Evolutionary conservation across 2,797 vertebrate species (phyloP).

Genomic region (Arnoldichthys spilopterus): DNA sequence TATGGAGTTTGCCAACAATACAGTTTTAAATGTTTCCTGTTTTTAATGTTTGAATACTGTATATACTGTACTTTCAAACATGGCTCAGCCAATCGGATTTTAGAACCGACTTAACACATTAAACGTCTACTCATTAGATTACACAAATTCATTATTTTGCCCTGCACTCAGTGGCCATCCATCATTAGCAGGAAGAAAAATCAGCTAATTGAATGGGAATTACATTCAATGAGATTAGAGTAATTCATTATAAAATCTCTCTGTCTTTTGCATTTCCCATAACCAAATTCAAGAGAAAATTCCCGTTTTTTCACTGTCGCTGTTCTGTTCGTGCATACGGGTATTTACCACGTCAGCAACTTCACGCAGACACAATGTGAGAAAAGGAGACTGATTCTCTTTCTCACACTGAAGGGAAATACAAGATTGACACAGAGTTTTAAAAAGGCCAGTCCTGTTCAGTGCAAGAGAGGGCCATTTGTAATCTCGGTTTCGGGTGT

Average conservation of each 20-base stretch:
- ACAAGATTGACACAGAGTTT: background rate
- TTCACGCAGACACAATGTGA: background rate
- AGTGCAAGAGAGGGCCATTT: conserved; percentile 22
- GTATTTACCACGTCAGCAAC: background rate
- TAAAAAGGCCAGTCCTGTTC: background rate
- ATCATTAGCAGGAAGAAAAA: background rate
- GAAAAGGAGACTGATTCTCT: background rate
- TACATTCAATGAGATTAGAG: background rate
- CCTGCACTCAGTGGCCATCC: background rate
- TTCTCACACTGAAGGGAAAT: conserved; percentile 22
- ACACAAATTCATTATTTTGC: too few relatives aligned
- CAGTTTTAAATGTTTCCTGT: background rate
- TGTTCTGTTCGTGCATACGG: background rate
- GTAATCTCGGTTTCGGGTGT: conserved; percentile 16
- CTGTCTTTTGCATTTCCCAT: background rate
- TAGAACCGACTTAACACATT: too few relatives aligned
- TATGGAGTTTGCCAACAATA: too few relatives aligned
- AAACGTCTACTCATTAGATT: too few relatives aligned
- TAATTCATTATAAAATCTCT: background rate
- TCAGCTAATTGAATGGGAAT: background rate
- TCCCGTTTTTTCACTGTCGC: background rate
- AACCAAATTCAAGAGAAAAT: background rate
- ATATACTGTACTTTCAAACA: background rate
- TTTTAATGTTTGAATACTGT: background rate
- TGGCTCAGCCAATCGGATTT: background rate